Conservation (phyloP, 2,888 invertebrate genomes). For the Zhuqinia jingwanae region DNA sequence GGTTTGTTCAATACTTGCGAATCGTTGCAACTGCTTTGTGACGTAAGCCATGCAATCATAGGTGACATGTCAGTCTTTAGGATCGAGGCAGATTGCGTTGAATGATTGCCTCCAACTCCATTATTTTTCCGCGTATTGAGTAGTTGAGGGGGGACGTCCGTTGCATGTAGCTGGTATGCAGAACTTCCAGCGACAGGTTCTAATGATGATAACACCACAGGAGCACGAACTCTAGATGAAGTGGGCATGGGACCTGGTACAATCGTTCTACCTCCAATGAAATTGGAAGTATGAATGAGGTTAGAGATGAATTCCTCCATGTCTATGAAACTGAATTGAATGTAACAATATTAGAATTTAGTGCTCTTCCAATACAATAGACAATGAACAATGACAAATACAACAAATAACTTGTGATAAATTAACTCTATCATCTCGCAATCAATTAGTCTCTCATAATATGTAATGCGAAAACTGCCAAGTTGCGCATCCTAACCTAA, state of each 20-base stretch:
- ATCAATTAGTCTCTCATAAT: no score
- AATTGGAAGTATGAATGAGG: background rate
- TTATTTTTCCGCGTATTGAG: background rate
- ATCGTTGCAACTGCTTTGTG: background rate
- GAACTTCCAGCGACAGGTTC: background rate
- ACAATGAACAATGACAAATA: no score
- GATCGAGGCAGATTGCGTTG: constrained; percentile 29
- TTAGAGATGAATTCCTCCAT: constrained; percentile 33
- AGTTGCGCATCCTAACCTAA: no score
- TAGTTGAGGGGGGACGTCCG: background rate
- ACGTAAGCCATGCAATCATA: constrained; percentile 50
- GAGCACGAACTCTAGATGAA: constrained; percentile 16
- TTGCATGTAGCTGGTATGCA: background rate
- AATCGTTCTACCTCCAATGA: constrained; percentile 26
- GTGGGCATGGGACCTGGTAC: background rate
- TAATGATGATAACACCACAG: constrained; percentile 3
- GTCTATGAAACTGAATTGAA: no score
- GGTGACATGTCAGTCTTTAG: constrained; percentile 38
- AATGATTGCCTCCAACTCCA: background rate
- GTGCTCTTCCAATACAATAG: no score
- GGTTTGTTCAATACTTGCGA: background rate
- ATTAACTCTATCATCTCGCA: no score
- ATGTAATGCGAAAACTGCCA: no score
- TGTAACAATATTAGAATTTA: no score
- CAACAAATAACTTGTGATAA: no score